Percentiles rank a stretch among this genome's conserved stretches.
These are phyloP conservation scores for Edolisoma coerulescens DNA, from an alignment of 2,113 vertebrate species.

Conservation along the genomic window DNA sequence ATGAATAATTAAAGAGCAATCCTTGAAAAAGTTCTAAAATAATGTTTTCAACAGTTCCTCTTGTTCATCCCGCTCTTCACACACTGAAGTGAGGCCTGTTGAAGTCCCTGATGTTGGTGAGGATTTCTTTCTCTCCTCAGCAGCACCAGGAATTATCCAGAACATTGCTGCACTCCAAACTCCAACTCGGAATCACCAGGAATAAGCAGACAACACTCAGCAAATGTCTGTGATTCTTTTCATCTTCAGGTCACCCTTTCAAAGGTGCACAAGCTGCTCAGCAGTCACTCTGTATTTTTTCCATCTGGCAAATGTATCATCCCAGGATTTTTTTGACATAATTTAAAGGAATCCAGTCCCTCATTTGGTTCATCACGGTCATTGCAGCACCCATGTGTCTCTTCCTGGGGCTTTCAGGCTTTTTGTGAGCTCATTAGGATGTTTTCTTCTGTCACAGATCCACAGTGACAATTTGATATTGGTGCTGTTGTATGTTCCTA, in stretches of 20 bases:
- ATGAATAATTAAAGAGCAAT: not conserved
- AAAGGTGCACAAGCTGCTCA: not conserved
- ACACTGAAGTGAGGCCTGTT: not conserved
- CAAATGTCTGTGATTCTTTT: not conserved
- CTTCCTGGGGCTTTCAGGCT: not conserved
- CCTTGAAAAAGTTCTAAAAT: not conserved
- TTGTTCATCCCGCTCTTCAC: not conserved
- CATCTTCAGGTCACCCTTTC: not conserved
- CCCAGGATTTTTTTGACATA: not conserved
- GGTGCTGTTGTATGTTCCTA: not conserved
- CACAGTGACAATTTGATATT: not conserved
- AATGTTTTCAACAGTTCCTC: not conserved
- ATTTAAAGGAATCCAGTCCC: not conserved
- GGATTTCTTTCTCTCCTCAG: not conserved
- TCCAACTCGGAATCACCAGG: not conserved
- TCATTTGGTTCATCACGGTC: not conserved
- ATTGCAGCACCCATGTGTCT: not conserved
- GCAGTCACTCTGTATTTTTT: not conserved
- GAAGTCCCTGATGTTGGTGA: not conserved
- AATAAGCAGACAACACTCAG: not conserved
- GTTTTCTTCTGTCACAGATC: not conserved
- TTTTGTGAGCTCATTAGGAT: not conserved
- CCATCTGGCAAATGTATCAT: not conserved
- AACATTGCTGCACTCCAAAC: not conserved
- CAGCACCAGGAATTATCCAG: not conserved